phyloP scores from a whole-genome alignment of 2,113 vertebrate species.

The Anser cygnoides region DNA sequence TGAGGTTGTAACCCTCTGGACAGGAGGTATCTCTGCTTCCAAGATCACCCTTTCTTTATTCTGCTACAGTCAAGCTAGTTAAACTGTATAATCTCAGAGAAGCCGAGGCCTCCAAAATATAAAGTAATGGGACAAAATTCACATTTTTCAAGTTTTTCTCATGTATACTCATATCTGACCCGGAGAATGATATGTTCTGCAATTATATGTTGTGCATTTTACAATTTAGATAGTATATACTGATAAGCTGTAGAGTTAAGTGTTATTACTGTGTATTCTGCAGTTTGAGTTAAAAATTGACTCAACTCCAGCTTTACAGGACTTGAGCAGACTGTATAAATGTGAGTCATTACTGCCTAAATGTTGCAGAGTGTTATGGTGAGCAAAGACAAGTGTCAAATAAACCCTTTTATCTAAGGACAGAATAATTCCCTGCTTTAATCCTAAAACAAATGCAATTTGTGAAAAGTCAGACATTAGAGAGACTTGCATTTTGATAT shows the following conservation, averaged over 20 bases:
- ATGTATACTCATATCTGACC: neutral
- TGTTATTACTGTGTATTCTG: neutral
- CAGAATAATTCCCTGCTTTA: conserved; percentile 38
- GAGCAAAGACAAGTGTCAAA: conserved; percentile 38
- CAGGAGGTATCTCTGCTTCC: neutral
- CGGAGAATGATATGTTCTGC: neutral
- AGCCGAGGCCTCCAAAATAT: neutral
- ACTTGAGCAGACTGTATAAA: conserved; percentile 17
- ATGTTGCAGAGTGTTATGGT: neutral
- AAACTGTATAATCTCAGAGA: neutral
- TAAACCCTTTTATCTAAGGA: conserved; percentile 34
- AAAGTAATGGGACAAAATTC: neutral
- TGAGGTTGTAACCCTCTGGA: neutral
- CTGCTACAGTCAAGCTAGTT: neutral
- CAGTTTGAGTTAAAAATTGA: conserved; percentile 22
- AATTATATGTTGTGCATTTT: neutral
- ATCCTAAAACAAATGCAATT: conserved; percentile 33
- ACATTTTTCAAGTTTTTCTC: neutral
- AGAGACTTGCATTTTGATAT: neutral
- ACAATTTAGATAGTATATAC: neutral
- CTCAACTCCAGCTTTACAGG: neutral
- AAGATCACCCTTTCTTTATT: fast-evolving
- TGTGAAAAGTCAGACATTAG: conserved; percentile 13
- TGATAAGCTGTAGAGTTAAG: neutral
- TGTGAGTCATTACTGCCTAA: conserved; percentile 15